phyloP scores from a whole-genome alignment of 53 echinoderm and acorn worm species.

The Zoroaster sp. region DNA sequence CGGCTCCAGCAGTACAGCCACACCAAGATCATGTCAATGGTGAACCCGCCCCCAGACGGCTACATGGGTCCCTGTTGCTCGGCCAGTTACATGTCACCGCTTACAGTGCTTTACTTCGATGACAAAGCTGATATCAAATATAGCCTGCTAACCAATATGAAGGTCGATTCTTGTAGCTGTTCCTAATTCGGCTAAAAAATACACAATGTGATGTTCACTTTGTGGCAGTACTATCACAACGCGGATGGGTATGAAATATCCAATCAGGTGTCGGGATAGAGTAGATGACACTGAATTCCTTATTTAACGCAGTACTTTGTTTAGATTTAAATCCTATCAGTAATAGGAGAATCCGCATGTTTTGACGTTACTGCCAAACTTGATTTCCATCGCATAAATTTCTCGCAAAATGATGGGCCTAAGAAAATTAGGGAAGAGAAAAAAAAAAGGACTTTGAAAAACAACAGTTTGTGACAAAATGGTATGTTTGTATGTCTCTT shows the following conservation, averaged over 20 bases:
- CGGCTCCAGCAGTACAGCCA: slow-evolving; percentile 69
- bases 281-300: neutral
- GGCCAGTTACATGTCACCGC: slow-evolving; percentile 60
- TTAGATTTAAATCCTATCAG: neutral
- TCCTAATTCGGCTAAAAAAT: slow-evolving; percentile 31
- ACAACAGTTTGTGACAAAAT: neutral
- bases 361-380: slow-evolving; percentile 40
- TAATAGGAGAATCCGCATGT: neutral
- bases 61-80: slow-evolving; percentile 80
- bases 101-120: slow-evolving; percentile 74
- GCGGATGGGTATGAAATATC: slow-evolving; percentile 41
- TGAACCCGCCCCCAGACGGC: slow-evolving; percentile 19
- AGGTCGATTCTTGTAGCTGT: slow-evolving; percentile 76
- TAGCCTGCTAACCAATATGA: slow-evolving; percentile 71
- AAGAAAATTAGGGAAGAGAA: too few species aligned
- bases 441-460: neutral
- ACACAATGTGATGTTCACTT: slow-evolving; percentile 7
- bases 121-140: slow-evolving; percentile 65
- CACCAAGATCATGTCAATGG: slow-evolving; percentile 49
- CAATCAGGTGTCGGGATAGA: neutral
- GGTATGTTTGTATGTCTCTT: neutral
- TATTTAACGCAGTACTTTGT: neutral
- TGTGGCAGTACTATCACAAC: slow-evolving; percentile 44
- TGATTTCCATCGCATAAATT: neutral
- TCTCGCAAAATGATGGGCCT: too few species aligned